Percentiles rank a stretch among this genome's conserved stretches.
Conservation (phyloP, 2,797 vertebrate genomes). For the Peromyscus eremicus region DNA sequence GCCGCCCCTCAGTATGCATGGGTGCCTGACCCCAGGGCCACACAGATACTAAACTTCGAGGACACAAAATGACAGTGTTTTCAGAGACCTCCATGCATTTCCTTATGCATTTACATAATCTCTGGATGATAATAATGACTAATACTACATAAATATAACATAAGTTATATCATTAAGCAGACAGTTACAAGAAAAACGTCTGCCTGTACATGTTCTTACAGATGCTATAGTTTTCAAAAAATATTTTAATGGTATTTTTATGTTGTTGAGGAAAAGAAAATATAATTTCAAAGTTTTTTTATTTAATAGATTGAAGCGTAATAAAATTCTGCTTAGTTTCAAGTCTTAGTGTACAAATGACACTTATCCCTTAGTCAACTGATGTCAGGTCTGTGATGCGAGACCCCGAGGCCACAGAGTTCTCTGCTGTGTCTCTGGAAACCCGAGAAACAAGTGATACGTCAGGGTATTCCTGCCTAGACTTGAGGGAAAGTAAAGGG, state of each 20-base stretch:
- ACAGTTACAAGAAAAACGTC: background rate
- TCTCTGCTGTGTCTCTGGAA: background rate
- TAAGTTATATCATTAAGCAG: background rate
- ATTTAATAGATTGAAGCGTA: background rate
- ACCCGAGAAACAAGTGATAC: background rate
- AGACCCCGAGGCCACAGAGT: background rate
- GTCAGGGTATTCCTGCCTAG: background rate
- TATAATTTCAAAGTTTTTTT: constrained; percentile 9
- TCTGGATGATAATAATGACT: background rate
- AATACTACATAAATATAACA: background rate
- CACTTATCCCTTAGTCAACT: background rate
- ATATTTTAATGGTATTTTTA: background rate
- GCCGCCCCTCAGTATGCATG: background rate
- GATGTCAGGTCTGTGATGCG: background rate
- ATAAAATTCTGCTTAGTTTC: background rate
- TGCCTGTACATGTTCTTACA: background rate
- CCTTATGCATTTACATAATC: background rate
- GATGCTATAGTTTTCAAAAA: background rate
- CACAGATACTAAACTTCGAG: too few species aligned
- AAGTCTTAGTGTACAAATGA: background rate
- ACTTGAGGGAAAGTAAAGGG: background rate
- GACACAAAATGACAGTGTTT: background rate
- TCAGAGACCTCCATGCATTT: background rate
- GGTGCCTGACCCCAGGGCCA: background rate
- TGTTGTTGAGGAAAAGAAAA: constrained; percentile 2